phyloP scores from a whole-genome alignment of 2,113 vertebrate genomes.

The Pipa parva region DNA sequence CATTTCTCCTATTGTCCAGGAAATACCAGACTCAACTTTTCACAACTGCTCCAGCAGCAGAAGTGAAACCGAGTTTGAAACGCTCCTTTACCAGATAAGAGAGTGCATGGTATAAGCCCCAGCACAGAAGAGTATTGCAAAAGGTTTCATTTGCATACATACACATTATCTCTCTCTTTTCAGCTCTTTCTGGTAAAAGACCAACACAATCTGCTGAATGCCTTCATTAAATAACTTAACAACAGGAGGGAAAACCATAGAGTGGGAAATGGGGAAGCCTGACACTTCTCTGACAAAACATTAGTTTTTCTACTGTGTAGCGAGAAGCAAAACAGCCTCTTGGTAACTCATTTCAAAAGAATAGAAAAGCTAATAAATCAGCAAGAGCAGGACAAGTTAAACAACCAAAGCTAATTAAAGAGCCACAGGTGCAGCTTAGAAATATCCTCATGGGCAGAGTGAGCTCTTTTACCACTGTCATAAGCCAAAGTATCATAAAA shows the following conservation, averaged over 20 bases:
- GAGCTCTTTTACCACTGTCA: background rate
- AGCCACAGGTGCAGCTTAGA: slow-evolving; percentile 4
- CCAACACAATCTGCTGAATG: background rate
- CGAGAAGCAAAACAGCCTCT: slow-evolving; percentile 9
- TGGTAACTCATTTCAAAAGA: slow-evolving; percentile 3
- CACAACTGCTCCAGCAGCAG: slow-evolving; percentile 23
- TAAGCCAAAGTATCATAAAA: background rate
- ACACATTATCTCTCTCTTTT: background rate
- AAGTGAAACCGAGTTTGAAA: slow-evolving; percentile 25
- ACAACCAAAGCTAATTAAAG: background rate
- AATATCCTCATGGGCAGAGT: background rate
- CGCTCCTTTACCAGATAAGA: slow-evolving; percentile 15
- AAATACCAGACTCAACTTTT: slow-evolving; percentile 26
- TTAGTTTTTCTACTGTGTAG: background rate
- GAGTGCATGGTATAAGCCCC: background rate
- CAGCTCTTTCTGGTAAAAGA: background rate
- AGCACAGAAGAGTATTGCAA: background rate
- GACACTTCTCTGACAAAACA: background rate
- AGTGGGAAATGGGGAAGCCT: slow-evolving; percentile 9
- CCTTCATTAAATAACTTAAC: slow-evolving; percentile 4
- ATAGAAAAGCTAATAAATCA: background rate
- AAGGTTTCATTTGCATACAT: background rate
- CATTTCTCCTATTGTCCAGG: slow-evolving; percentile 41
- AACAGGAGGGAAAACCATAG: background rate
- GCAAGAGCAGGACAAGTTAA: background rate